phyloP scores from a whole-genome alignment of 2,888 invertebrate species.

The Drosophila paucipuncta region DNA sequence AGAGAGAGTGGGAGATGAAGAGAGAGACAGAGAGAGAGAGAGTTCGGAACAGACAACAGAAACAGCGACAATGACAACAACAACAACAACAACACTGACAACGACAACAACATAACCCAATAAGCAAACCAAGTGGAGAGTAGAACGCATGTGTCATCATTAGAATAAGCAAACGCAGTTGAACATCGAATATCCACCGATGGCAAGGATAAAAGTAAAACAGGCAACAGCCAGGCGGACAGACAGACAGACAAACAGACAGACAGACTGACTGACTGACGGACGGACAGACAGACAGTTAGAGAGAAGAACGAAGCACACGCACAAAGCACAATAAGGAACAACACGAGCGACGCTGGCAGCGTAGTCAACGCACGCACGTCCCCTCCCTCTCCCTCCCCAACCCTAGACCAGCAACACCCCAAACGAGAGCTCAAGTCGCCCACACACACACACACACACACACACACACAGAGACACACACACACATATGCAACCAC shows the following conservation, averaged over 20 bases:
- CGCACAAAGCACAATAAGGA: constrained; percentile 52
- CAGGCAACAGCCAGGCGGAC: constrained; percentile 25
- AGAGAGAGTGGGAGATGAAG: neutral
- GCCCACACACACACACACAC: constrained; percentile 22
- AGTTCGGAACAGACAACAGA: constrained; percentile 28
- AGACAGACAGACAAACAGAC: constrained; percentile 3
- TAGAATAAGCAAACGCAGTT: constrained; percentile 65
- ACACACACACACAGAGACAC: neutral
- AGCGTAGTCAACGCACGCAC: constrained; percentile 57
- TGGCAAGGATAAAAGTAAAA: constrained; percentile 61
- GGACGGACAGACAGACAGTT: neutral
- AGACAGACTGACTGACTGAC: constrained; percentile 9
- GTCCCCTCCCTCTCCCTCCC: constrained; percentile 6
- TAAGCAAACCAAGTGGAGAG: constrained; percentile 48
- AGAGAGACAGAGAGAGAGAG: neutral
- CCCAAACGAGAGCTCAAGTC: constrained; percentile 6
- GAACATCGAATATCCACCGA: constrained; percentile 62
- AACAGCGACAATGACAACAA: constrained; percentile 16
- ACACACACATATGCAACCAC: constrained; percentile 53
- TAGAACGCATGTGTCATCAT: constrained; percentile 77
- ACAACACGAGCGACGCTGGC: constrained; percentile 56
- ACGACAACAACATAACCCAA: constrained; percentile 55
- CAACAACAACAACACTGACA: constrained; percentile 3
- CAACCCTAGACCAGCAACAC: neutral
- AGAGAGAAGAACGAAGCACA: constrained; percentile 26